phyloP scores from a whole-genome alignment of 2,888 invertebrate species.

The Apamea anceps region DNA sequence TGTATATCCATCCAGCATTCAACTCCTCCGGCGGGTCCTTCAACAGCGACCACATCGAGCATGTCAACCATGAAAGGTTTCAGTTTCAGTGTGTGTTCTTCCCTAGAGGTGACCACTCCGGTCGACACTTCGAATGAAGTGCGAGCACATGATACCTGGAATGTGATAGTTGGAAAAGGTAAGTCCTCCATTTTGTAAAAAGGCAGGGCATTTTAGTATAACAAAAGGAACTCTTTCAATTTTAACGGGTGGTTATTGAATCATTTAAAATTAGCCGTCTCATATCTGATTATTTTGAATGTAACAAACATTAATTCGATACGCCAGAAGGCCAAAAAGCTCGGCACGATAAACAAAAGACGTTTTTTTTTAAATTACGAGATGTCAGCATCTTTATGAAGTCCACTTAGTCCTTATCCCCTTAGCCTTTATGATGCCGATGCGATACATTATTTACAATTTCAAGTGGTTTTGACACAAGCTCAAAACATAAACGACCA shows the following conservation, averaged over 20 bases:
- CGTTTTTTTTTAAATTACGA: neutral
- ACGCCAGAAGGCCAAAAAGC: neutral
- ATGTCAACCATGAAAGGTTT: constrained; percentile 93
- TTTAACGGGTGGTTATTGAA: neutral
- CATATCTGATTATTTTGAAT: neutral
- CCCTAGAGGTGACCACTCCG: constrained; percentile 71
- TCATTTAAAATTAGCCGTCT: neutral
- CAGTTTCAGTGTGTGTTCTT: constrained; percentile 85
- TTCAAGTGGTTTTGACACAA: neutral
- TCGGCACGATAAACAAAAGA: neutral
- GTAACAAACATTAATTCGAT: neutral
- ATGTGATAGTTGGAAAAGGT: constrained; percentile 5
- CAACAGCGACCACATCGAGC: constrained; percentile 92
- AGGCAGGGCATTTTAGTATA: neutral
- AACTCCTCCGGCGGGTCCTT: constrained; percentile 91
- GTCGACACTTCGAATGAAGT: constrained; percentile 84
- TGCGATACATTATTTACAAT: neutral
- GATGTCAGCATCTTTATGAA: neutral
- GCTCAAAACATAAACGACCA: neutral
- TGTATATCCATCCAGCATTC: constrained; percentile 95
- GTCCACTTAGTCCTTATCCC: neutral
- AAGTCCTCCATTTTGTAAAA: neutral
- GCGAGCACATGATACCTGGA: constrained; percentile 85
- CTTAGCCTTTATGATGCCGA: neutral
- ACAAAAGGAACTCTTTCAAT: neutral